Conservation (phyloP, 2,797 vertebrate genomes). For the Gymnoscopelus microlampas region DNA sequence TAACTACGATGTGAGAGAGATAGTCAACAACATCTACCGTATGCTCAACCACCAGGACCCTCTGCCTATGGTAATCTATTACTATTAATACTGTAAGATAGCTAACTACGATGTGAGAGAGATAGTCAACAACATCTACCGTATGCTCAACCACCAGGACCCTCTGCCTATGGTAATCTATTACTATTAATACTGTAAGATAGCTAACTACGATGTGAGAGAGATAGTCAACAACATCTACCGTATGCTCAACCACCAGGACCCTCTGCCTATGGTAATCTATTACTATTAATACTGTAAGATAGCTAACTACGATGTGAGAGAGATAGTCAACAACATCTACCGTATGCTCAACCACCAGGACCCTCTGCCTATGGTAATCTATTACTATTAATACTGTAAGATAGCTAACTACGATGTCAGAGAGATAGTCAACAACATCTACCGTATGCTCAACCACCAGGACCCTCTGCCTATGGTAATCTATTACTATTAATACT, state of each 20-base stretch:
- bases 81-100: too few relatives aligned
- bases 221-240: slow-evolving; percentile 99
- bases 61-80: too few relatives aligned
- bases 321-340: slow-evolving; percentile 98
- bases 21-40: too few relatives aligned
- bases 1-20: too few relatives aligned
- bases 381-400: slow-evolving; percentile 64
- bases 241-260: slow-evolving; percentile 92
- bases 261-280: slow-evolving; percentile 93
- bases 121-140: too few relatives aligned
- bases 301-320: slow-evolving; percentile 93
- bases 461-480: slow-evolving; percentile 96
- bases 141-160: too few relatives aligned
- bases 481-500: slow-evolving; percentile 39
- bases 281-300: slow-evolving; percentile 74
- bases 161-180: too few relatives aligned
- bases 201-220: slow-evolving; percentile 93
- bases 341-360: slow-evolving; percentile 93
- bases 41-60: too few relatives aligned
- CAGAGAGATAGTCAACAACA: slow-evolving; percentile 97
- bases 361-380: slow-evolving; percentile 77
- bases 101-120: too few relatives aligned
- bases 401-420: slow-evolving; percentile 96
- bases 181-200: too few relatives aligned
- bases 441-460: slow-evolving; percentile 93